Evolutionary conservation across 2,797 vertebrate genomes (phyloP).

Genomic region (Ciconia nigra): DNA sequence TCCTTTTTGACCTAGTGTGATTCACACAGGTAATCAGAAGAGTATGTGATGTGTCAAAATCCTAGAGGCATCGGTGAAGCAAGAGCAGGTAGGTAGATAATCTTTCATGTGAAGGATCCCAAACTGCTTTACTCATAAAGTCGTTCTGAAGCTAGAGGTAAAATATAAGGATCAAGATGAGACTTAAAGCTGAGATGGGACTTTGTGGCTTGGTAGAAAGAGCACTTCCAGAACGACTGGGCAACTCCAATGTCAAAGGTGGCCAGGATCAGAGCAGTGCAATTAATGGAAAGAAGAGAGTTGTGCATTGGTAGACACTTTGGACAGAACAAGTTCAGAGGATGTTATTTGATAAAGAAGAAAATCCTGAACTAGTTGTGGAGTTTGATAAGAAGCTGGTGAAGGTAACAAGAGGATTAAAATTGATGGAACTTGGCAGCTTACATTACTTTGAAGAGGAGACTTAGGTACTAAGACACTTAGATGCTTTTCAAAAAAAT

Average conservation of each 20-base stretch:
- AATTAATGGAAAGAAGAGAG: not conserved
- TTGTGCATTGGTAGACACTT: not conserved
- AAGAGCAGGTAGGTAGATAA: not conserved
- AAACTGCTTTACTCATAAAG: not conserved
- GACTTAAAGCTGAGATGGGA: not conserved
- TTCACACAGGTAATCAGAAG: not conserved
- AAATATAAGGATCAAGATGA: not conserved
- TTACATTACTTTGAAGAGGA: not conserved
- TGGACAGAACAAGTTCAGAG: not conserved
- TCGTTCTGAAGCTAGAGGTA: not conserved
- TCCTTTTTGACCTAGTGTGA: not conserved
- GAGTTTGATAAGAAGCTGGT: not conserved
- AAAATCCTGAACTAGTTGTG: not conserved
- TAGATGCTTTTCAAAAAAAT: not conserved
- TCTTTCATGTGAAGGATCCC: not conserved
- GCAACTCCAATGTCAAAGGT: not conserved
- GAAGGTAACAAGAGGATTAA: not conserved
- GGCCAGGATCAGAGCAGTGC: not conserved
- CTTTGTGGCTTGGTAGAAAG: not conserved
- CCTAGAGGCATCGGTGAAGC: not conserved
- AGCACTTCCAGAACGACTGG: not conserved
- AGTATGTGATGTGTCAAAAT: not conserved
- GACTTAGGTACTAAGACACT: not conserved
- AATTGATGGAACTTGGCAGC: not conserved
- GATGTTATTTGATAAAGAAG: not conserved